phyloP scores from a whole-genome alignment of 2,113 vertebrate genomes.

The Heliornis fulica region DNA sequence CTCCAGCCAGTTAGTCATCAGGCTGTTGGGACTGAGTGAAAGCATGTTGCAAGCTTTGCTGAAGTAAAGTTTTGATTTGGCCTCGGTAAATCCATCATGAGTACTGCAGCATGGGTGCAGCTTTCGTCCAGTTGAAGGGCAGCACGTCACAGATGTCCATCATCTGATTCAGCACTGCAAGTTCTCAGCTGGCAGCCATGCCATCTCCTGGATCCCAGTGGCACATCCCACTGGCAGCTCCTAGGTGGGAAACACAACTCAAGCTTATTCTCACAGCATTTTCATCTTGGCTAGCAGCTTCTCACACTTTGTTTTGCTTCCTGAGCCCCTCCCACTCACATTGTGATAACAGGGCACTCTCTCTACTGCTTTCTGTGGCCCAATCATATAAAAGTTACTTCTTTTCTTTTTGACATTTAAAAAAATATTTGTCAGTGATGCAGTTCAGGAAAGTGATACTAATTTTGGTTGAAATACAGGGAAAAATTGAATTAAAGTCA shows the following conservation, averaged over 20 bases:
- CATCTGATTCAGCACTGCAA: fast-evolving
- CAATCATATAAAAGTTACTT: neutral
- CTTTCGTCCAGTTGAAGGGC: neutral
- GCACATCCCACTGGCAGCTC: neutral
- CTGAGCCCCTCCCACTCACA: neutral
- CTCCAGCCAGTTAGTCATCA: neutral
- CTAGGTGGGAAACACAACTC: neutral
- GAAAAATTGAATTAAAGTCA: neutral
- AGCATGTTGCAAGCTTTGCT: neutral
- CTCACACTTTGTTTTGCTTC: neutral
- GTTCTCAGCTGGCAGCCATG: neutral
- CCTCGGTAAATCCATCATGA: neutral
- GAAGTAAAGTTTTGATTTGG: neutral
- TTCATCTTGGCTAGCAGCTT: neutral
- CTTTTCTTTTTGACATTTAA: neutral
- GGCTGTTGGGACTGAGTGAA: neutral
- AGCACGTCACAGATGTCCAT: neutral
- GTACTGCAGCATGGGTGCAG: neutral
- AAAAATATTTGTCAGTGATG: neutral
- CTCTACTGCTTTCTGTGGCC: neutral
- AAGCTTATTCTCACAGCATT: neutral
- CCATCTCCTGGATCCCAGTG: neutral
- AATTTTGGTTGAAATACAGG: neutral
- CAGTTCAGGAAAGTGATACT: neutral
- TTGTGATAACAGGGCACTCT: neutral